Evolutionary conservation across 2,113 vertebrate genomes (phyloP).

Genomic region (Aspiorhynchus laticeps): DNA sequence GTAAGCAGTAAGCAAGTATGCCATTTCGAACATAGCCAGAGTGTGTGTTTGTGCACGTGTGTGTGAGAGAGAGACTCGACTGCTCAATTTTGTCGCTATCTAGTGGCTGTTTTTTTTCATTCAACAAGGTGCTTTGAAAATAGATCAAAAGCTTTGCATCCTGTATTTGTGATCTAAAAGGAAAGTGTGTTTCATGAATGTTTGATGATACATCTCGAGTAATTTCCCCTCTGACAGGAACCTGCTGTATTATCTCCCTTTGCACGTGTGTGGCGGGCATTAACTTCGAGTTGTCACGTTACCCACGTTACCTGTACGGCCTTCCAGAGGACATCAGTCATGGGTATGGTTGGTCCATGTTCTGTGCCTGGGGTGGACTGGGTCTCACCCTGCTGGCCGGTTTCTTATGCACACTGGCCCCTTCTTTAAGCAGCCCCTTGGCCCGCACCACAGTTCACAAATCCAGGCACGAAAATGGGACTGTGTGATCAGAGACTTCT

Average conservation of each 20-base stretch:
- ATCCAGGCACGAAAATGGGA: slow-evolving; percentile 90
- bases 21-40: too few species aligned
- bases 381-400: slow-evolving; percentile 92
- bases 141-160: slow-evolving; percentile 9
- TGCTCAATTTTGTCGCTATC: slow-evolving; percentile 34
- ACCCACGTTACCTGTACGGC: slow-evolving; percentile 89
- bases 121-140: neutral
- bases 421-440: slow-evolving; percentile 83
- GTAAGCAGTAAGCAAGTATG: too few species aligned
- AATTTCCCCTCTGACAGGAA: slow-evolving; percentile 75
- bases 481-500: slow-evolving; percentile 80
- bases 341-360: slow-evolving; percentile 97
- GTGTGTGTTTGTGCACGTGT: neutral
- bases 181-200: neutral
- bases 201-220: neutral
- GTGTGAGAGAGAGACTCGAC: neutral
- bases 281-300: slow-evolving; percentile 93
- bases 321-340: slow-evolving; percentile 95
- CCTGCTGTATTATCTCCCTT: slow-evolving; percentile 93
- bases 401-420: slow-evolving; percentile 92
- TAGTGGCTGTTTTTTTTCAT: slow-evolving; percentile 5
- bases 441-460: slow-evolving; percentile 84
- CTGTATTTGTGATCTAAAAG: neutral
- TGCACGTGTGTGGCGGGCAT: slow-evolving; percentile 94
- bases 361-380: slow-evolving; percentile 93